These are phyloP conservation scores for Pangasius sanitwongsei DNA, from an alignment of 2,797 vertebrate species.

Conservation along the genomic window DNA sequence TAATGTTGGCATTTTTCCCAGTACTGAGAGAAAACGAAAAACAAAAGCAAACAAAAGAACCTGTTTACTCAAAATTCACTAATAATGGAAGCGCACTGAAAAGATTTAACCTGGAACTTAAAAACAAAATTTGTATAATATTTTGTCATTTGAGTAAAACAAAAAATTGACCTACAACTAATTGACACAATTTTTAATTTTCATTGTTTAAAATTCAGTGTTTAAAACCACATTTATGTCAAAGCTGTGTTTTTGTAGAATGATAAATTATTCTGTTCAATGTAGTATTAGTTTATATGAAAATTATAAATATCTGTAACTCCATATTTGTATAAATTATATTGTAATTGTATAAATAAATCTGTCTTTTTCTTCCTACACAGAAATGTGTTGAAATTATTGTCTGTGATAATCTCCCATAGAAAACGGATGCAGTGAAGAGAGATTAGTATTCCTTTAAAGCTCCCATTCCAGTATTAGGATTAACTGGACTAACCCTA, in stretches of 20 bases:
- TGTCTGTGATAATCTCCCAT: background rate
- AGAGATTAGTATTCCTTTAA: background rate
- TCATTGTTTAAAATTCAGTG: background rate
- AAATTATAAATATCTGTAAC: background rate
- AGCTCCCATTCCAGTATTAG: background rate
- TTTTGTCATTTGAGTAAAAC: background rate
- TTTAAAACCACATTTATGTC: background rate
- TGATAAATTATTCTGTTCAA: background rate
- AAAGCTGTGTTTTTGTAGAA: background rate
- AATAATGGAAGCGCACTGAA: background rate
- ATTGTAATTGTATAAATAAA: too few species aligned
- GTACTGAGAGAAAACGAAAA: background rate
- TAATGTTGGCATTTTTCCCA: background rate
- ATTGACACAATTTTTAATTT: background rate
- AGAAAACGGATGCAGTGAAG: background rate
- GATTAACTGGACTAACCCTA: constrained; percentile 24
- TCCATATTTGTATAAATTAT: background rate
- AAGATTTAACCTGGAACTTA: background rate
- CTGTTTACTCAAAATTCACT: background rate
- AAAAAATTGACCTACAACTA: background rate
- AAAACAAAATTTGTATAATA: background rate
- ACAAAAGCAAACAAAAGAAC: background rate
- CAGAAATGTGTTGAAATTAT: background rate
- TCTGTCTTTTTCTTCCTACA: background rate
- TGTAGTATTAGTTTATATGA: background rate